Evolutionary conservation across 1,140 invertebrate species (phyloP), one percentile per base, ranked within the genome.

Genomic region (Probaryconus sp.): DNA sequence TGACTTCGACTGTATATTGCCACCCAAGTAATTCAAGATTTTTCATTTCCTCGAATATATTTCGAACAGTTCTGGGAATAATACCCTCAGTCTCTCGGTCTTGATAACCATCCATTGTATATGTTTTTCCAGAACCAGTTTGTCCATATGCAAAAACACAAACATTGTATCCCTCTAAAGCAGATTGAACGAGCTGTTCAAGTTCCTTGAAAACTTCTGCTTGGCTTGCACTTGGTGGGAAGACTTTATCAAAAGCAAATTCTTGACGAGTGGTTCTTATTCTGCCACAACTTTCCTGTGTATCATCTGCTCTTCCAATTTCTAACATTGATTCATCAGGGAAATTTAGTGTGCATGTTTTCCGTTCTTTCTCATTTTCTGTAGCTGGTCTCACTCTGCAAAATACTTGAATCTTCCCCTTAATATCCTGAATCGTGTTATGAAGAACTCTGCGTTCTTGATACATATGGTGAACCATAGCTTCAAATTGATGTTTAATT

Each of bases 111-210:
- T 94, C 92, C 93, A 94, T 94, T 0, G 93, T 94, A 51, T 92
- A 93, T 60, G 96, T 98, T 89, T 98, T 98, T 0, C 97, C 97
- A 79, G 94, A 96, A 20, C 96, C 96, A 2, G 96, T 98, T 87
- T 98, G 96, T 0, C 97, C 97, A 87, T 98, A 98, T 2, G 97
- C 97, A 90, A 98, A 98, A 31, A 98, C 95, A 83, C 96, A 98
- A 0, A 98, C 95, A 87, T 98, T 97, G 81, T 97, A 98, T 0
- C 97, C 97, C 88, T 98, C 96, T 5, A 97, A 83, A 2, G 95
- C 94, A 17, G 94, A 96, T 84, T 97, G 92, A 18, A 94, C 91
- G 63, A 94, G 85, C 24, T 92, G 87, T 2, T 92, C 89, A 3
- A 94, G 89, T 83, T 94, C 92, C 78, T 91, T 89, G 83, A 94